These are phyloP conservation scores for Pomacea canaliculata DNA, from an alignment of 2,888 invertebrate species.

Conservation along the genomic window DNA sequence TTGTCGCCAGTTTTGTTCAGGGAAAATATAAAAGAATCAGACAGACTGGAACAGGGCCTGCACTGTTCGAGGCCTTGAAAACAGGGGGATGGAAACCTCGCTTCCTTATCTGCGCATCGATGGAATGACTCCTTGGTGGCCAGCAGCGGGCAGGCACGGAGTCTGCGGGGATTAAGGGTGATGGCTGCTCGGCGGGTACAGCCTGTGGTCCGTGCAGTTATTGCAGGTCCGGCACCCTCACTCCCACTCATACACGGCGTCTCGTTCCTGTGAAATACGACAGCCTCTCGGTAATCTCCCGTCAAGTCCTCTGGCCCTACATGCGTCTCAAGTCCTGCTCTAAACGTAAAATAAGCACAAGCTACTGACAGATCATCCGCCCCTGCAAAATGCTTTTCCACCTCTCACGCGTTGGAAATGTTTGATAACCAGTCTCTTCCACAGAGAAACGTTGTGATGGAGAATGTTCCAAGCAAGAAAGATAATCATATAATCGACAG, in stretches of 20 bases:
- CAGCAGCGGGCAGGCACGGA: neutral
- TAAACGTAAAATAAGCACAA: slow-evolving; percentile 19
- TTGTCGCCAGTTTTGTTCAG: too few species aligned
- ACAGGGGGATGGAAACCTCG: too few species aligned
- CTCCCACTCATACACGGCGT: neutral
- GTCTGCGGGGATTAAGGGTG: slow-evolving; percentile 1
- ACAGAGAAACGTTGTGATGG: neutral
- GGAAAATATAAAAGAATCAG: too few species aligned
- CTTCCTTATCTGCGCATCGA: too few species aligned
- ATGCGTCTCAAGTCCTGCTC: neutral
- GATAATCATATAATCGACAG: too few species aligned
- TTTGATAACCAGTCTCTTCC: slow-evolving; percentile 6
- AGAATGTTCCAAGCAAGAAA: neutral
- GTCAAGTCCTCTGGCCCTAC: neutral
- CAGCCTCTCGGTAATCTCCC: neutral
- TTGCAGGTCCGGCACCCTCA: too few species aligned
- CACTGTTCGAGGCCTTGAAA: too few species aligned
- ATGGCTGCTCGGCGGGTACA: neutral
- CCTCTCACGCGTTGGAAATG: slow-evolving; percentile 15
- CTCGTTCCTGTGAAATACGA: slow-evolving; percentile 4
- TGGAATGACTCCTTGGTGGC: too few species aligned
- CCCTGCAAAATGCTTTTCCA: slow-evolving; percentile 3
- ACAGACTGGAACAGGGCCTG: too few species aligned
- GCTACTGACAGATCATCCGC: slow-evolving; percentile 20
- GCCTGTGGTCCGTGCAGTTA: neutral